These are phyloP conservation scores for Caenorhabditis zanzibari DNA, from an alignment of 2,888 invertebrate species.

Conservation along the genomic window DNA sequence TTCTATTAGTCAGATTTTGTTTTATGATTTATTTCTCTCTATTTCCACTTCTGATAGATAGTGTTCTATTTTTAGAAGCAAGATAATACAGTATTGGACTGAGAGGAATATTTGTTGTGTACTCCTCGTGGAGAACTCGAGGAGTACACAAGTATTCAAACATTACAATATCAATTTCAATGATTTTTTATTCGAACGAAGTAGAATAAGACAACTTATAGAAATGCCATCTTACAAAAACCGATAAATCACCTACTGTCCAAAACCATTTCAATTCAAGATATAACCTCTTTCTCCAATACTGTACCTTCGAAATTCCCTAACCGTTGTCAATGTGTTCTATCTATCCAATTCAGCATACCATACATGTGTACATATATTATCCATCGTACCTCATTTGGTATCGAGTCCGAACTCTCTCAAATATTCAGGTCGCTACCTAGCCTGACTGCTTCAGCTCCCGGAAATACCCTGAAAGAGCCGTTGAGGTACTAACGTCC, in stretches of 20 bases:
- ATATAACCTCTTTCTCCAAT: background rate
- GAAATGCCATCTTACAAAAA: too few relatives aligned
- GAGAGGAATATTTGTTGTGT: background rate
- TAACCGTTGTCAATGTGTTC: conserved; percentile 28
- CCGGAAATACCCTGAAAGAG: conserved; percentile 77
- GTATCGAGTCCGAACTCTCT: conserved; percentile 17
- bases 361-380: background rate
- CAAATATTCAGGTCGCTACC: conserved; percentile 75
- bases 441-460: conserved; percentile 77
- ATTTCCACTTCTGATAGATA: background rate
- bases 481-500: conserved; percentile 75
- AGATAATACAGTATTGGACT: too few relatives aligned
- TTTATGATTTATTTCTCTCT: background rate
- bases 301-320: conserved; percentile 6
- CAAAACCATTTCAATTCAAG: too few relatives aligned
- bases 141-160: too few relatives aligned
- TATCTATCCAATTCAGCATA: background rate
- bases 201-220: too few relatives aligned
- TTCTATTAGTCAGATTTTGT: conserved; percentile 48
- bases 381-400: background rate
- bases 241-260: too few relatives aligned
- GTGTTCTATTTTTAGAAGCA: background rate
- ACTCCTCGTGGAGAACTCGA: too few relatives aligned
- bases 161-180: too few relatives aligned
- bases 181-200: too few relatives aligned